Conservation (phyloP, 2,888 invertebrate genomes). For the Sepioteuthis lessoniana region DNA sequence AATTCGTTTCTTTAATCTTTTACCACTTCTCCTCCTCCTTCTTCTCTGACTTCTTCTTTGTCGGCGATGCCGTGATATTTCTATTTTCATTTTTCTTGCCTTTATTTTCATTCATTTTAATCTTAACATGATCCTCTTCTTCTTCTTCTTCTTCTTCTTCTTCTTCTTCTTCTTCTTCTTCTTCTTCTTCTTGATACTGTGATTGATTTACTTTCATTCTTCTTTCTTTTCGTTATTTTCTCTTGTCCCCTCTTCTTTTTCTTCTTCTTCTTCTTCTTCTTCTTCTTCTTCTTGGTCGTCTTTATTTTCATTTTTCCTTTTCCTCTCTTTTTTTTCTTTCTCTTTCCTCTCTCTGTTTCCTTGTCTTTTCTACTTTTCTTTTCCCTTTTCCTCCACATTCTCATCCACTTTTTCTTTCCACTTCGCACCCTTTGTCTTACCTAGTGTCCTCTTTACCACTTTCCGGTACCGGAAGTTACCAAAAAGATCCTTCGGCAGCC, state of each 20-base stretch:
- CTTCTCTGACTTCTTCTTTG: too few species aligned
- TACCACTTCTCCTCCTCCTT: too few species aligned
- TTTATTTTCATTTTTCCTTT: background rate
- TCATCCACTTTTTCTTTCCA: background rate
- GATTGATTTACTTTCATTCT: too few species aligned
- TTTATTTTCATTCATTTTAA: too few species aligned
- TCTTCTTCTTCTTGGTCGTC: background rate
- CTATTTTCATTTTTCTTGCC: too few species aligned
- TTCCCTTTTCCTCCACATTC: background rate
- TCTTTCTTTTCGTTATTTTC: too few species aligned
- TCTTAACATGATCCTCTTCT: too few species aligned
- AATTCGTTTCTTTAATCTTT: too few species aligned
- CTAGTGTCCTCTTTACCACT: conserved; percentile 11
- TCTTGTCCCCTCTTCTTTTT: background rate
- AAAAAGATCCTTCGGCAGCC: conserved; percentile 33
- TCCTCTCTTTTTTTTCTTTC: background rate
- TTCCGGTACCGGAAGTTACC: conserved; percentile 23
- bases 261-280: background rate
- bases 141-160: too few species aligned
- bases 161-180: too few species aligned
- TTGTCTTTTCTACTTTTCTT: background rate
- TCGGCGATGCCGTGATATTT: too few species aligned
- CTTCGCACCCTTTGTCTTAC: background rate
- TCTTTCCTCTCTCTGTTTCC: background rate
- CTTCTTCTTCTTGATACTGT: too few species aligned